Base-by-base conservation (phyloP, 2,888 invertebrate species). In the Atherix ibis region DNA sequence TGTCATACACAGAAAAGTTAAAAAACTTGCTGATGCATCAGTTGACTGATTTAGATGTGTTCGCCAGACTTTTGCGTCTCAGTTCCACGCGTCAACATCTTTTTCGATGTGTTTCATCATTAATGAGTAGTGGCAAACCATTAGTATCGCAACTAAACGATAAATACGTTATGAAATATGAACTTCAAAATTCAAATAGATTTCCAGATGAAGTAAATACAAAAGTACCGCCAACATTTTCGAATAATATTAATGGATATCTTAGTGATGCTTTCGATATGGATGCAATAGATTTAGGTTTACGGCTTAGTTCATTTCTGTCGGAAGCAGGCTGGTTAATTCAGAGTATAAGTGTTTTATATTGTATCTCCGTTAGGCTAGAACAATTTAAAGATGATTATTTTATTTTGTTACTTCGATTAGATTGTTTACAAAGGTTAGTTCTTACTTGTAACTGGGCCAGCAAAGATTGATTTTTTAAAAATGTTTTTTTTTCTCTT, bases 291-390 rank as follows among this genome's bases (percentile, higher is more conserved):
- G 56, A 56, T 40, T 49, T 56, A 40, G 62, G 60, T 8, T 37
- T 60, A 34, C 50, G 56, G 24, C 30, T 65, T 65, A 83, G 82
- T 38, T 71, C 71, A 40, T 92, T 92, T 63, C 70, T 91, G 4
- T 79, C 78, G 52, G 91, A 91, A 53, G 83, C 84, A 1, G 89
- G 89, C 1, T 88, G 87, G 83, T 80, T 80, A 54, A 65, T 67
- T 42, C 79, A 83, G 51, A 79, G 83, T 41, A 76, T 81, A 50
- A 65, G 69, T 28, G 73, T 89, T 34, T 63, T 88, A 43, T 56
- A 70, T 26, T 64, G 71, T 8, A 81, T 82, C 47, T 71, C 77
- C 40, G 63, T 69, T 42, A 57, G 83, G 34, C 76, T 82, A 53
- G 60, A 65, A 39, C 52, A 56, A 6, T 64, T 68, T 44, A 64